Evolutionary conservation across 2,797 vertebrate species (phyloP).

Genomic region (Lepilemur septentrionalis): DNA sequence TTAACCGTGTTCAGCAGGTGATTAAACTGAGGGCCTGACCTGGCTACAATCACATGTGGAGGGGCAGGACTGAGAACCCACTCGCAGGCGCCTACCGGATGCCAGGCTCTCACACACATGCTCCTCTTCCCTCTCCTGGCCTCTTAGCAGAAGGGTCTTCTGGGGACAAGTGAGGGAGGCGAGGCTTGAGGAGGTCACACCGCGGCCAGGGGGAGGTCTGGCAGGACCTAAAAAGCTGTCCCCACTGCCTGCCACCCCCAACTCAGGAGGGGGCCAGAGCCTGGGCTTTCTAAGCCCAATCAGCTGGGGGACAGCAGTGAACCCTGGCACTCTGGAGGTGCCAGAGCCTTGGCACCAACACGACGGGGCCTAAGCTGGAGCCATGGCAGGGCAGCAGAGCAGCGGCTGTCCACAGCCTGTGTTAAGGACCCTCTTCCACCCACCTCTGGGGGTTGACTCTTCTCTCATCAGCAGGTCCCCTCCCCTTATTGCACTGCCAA

Average conservation of each 20-base stretch:
- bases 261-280: not conserved
- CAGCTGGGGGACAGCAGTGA: not conserved
- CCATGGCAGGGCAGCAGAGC: not conserved
- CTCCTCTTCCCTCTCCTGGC: not conserved
- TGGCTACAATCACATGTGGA: too few species aligned
- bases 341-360: not conserved
- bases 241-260: not conserved
- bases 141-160: not conserved
- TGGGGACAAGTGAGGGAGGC: not conserved
- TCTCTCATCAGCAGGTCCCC: too few species aligned
- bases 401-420: too few species aligned
- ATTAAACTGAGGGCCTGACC: not conserved
- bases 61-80: not conserved
- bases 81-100: accelerated
- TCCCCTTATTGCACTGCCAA: not conserved
- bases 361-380: not conserved
- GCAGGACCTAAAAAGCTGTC: not conserved
- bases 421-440: not conserved
- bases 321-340: not conserved
- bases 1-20: not conserved
- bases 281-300: not conserved
- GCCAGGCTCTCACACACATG: too few species aligned
- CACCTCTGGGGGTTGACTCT: not conserved
- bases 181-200: not conserved
- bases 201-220: not conserved